These are phyloP conservation scores for Archaeoteleia sp. DNA, from an alignment of 2,888 invertebrate species.

Conservation along the genomic window DNA sequence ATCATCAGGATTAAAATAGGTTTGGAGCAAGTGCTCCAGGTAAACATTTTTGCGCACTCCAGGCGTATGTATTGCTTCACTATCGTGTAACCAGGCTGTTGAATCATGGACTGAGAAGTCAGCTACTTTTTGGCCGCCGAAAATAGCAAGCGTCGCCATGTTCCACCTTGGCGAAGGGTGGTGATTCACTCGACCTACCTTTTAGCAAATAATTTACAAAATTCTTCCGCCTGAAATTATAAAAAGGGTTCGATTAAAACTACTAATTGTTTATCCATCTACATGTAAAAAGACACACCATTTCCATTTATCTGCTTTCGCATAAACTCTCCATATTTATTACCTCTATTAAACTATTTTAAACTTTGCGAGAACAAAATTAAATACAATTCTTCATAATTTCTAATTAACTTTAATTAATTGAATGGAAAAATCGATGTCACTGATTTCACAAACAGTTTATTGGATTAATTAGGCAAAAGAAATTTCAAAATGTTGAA, in stretches of 20 bases:
- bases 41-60: constrained; percentile 25
- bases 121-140: constrained; percentile 55
- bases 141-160: constrained; percentile 66
- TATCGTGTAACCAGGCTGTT: constrained; percentile 54
- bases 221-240: constrained; percentile 6
- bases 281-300: too few species aligned
- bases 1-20: constrained; percentile 15
- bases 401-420: too few species aligned
- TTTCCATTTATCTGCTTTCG: too few species aligned
- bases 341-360: too few species aligned
- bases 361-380: too few species aligned
- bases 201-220: constrained; percentile 51
- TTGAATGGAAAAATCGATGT: too few species aligned
- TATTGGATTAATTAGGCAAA: too few species aligned
- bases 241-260: too few species aligned
- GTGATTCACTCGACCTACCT: constrained; percentile 68
- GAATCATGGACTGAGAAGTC: constrained; percentile 61
- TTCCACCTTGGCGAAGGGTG: constrained; percentile 63
- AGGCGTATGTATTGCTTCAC: constrained; percentile 23
- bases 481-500: constrained; percentile 17
- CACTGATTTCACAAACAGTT: too few species aligned
- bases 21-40: constrained; percentile 18
- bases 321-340: too few species aligned
- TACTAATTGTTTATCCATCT: too few species aligned
- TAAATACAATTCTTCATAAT: too few species aligned